Base-by-base conservation (phyloP, 1,140 invertebrate species). In the Drosophila nebulosa region DNA sequence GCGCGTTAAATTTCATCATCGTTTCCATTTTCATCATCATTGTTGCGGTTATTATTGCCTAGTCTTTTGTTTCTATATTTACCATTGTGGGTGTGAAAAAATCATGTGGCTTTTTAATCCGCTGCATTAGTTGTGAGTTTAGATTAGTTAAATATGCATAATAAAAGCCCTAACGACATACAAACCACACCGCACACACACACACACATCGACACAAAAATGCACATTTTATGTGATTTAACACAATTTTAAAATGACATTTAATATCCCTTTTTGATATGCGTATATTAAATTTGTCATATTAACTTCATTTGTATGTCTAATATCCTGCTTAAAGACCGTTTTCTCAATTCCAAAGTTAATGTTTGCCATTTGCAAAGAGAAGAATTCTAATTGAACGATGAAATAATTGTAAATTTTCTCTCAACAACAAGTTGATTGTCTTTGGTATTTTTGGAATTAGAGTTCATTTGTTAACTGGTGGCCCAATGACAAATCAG, bases 1-100 rank as follows among this genome's bases (percentile, higher is more conserved):
- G 64, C 59, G 58, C 65, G 65, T 73, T 73, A 65, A 73, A 80
- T 75, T 72, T 63, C 51, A 73, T 80, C 68, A 78, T 64, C 61
- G 64, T 68, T 51, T 52, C 57, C 21, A 24, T 60, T 16, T 4
- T 46, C 4, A n/a, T 46, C 35, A 21, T 58, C 21, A 35, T 39
- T 58, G 56, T 58, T 58, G 56, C 32, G 32, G 16, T 18, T 42
- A 21, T 24, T 59, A 32, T 36, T 46, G 57, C 16, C 30, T 46
- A 26, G 32, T 22, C 57, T 60, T 60, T 60, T 60, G 57, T 60
- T 60, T 60, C n/a, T 21, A 60, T 21, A 60, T 60, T 60, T 60
- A 2, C 57, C 32, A 26, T 26, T 60, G 57, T 60, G 36, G 32
- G 57, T 60, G 56, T 36, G 36, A 59, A 42, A 59, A 36, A 59